Base-by-base conservation (phyloP, 2,888 invertebrate species). In the Acanthosepion esculentum region DNA sequence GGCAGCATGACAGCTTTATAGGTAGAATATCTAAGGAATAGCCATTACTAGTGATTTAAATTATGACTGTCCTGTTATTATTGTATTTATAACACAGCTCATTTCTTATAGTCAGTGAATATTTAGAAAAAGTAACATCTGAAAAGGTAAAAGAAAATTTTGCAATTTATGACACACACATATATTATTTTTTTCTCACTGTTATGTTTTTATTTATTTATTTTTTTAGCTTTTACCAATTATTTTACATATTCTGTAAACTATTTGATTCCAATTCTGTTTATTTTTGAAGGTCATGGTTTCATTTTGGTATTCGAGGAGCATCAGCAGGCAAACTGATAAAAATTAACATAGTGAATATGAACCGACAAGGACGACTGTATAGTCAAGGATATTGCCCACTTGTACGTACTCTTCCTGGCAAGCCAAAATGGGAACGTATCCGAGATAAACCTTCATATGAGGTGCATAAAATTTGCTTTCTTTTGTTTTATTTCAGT, bases 351-450 rank as follows among this genome's bases (percentile, higher is more conserved):
- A 98, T 99, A 95, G 98, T 99, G 97, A 99, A 99, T 97, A 98
- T 99, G 96, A 99, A 99, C 97, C 98, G 98, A 96, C 99, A 99
- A 98, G 98, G 98, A 94, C 99, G 99, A 98, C 98, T 99, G 98
- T 99, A 97, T 97, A 98, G 98, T 96, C 99, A 99, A 97, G 99
- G 99, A 92, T 97, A 97, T 95, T 95, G 96, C 26, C 97, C 97
- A 6, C 95, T 97, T 64, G 96, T 96, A 4, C 96, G 96, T 91
- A 96, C 98, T 15, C 97, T 98, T 94, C 99, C 99, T 23, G 98
- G 98, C 29, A 98, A 98, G 97, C 98, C 98, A 20, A 98, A 98
- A 96, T 99, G 99, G 99, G 98, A 99, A 96, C 98, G 99, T 95
- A 98, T 99, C 95, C 98, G 98, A 95, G 98, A 99, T 96, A 98